These are phyloP conservation scores for Gobionotothen gibberifrons DNA, from an alignment of 2,797 vertebrate genomes.

Conservation along the genomic window DNA sequence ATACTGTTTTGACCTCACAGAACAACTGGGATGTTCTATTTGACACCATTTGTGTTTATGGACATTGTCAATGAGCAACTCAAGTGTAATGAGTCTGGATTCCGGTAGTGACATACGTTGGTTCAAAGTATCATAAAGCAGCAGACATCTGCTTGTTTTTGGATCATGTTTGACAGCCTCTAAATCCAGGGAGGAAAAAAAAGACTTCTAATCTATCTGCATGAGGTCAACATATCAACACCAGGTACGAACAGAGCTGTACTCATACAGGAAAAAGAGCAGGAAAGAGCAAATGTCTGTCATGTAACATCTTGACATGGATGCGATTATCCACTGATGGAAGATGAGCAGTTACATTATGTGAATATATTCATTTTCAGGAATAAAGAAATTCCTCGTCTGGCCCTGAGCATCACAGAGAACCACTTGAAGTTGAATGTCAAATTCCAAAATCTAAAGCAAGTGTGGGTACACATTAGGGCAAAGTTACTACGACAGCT, in stretches of 20 bases:
- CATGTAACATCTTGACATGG: neutral
- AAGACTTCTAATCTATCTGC: slow-evolving; percentile 33
- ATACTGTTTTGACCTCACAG: too few species aligned
- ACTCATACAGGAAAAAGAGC: neutral
- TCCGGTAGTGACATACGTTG: slow-evolving; percentile 31
- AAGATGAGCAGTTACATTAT: neutral
- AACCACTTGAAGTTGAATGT: neutral
- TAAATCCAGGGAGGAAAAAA: slow-evolving; percentile 26
- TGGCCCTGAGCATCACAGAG: neutral
- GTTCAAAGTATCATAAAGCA: slow-evolving; percentile 18
- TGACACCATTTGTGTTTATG: too few species aligned
- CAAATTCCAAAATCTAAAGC: neutral
- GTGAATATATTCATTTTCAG: neutral
- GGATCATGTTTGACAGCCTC: slow-evolving; percentile 20
- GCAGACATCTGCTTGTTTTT: slow-evolving; percentile 1
- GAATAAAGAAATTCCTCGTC: neutral
- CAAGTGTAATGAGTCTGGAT: slow-evolving; percentile 44
- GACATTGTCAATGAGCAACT: slow-evolving; percentile 37
- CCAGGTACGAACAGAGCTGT: slow-evolving; percentile 4
- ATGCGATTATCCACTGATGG: neutral
- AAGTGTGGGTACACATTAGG: neutral
- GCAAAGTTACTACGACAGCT: neutral
- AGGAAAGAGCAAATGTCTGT: neutral
- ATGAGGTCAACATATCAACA: slow-evolving; percentile 28
- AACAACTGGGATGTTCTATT: too few species aligned